Percentiles rank a stretch among this genome's conserved stretches.
These are phyloP conservation scores for Bufo bufo DNA, from an alignment of 2,113 vertebrate species.

Conservation along the genomic window DNA sequence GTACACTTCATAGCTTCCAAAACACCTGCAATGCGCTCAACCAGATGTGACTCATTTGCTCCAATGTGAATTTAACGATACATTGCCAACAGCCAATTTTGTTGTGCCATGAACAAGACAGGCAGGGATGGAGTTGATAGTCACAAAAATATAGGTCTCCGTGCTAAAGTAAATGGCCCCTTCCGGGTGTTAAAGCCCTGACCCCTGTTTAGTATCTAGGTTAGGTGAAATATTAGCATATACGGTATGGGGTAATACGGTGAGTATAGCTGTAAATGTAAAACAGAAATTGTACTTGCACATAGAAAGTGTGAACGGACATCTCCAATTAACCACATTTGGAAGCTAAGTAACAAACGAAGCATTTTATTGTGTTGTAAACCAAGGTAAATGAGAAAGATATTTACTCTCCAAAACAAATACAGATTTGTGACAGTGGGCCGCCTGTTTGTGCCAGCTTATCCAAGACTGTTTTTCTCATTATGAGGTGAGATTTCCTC, in stretches of 20 bases:
- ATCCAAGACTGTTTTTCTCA: constrained; percentile 51
- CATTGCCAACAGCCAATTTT: neutral
- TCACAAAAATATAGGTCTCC: neutral
- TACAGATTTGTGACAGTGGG: constrained; percentile 49
- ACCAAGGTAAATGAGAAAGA: constrained; percentile 43
- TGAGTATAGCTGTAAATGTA: neutral
- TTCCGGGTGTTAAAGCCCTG: neutral
- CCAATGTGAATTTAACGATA: neutral
- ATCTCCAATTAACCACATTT: neutral
- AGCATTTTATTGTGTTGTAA: constrained; percentile 36
- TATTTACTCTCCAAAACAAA: constrained; percentile 52
- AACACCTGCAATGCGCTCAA: constrained; percentile 8
- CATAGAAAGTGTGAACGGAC: neutral
- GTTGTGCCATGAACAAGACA: neutral
- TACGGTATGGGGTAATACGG: neutral
- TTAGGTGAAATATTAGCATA: neutral
- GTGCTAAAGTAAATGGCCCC: neutral
- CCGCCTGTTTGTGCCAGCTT: constrained; percentile 51
- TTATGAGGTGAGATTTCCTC: constrained; percentile 57
- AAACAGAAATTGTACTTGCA: neutral
- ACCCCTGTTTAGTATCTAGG: neutral
- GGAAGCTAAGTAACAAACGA: constrained; percentile 21
- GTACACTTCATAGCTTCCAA: neutral
- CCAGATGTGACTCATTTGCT: neutral
- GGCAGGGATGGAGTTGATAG: too few relatives aligned